Evolutionary conservation across 2,888 invertebrate species (phyloP).

Genomic region (Pollenia amentaria): DNA sequence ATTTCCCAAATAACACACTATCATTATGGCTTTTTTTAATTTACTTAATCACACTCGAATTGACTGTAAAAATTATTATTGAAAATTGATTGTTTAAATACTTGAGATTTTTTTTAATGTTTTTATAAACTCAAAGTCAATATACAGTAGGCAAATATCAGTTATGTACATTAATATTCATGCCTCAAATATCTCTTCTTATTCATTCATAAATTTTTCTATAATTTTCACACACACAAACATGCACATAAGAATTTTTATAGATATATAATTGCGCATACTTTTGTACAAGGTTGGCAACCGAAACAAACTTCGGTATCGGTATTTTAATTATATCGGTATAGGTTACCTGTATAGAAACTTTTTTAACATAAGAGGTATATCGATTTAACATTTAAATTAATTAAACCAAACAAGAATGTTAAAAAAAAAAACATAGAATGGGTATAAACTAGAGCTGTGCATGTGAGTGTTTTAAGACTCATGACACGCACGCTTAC

Average conservation of each 20-base stretch:
- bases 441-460: too few relatives aligned
- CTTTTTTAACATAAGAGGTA: too few relatives aligned
- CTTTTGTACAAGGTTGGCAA: not conserved
- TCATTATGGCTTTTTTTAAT: not conserved
- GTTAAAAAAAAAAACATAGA: too few relatives aligned
- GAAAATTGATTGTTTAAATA: not conserved
- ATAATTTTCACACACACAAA: not conserved
- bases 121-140: constrained; percentile 17
- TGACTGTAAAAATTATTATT: not conserved
- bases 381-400: too few relatives aligned
- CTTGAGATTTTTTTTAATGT: not conserved
- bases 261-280: not conserved
- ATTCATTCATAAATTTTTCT: constrained; percentile 14
- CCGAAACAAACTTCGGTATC: too few relatives aligned
- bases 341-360: too few relatives aligned
- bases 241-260: not conserved
- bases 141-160: constrained; percentile 13
- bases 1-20: not conserved
- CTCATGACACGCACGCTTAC: too few relatives aligned
- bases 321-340: too few relatives aligned
- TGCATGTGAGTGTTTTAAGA: too few relatives aligned
- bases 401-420: too few relatives aligned
- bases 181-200: not conserved
- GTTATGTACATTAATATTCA: not conserved
- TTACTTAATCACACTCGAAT: not conserved